phyloP scores from a whole-genome alignment of 2,888 invertebrate genomes.

The Mythimna impura region DNA sequence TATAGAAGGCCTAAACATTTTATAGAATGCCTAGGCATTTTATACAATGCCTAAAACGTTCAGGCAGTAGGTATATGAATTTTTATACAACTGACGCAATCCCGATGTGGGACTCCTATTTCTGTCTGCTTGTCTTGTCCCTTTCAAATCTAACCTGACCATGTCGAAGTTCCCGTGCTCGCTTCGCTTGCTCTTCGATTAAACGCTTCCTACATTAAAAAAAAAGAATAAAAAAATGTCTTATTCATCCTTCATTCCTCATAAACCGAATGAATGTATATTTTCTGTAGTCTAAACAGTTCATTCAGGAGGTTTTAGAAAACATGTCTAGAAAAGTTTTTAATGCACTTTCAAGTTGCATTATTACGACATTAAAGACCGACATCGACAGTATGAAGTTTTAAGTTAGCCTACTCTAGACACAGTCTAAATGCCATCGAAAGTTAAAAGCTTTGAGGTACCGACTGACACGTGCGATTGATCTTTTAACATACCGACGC shows the following conservation, averaged over 20 bases:
- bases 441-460: constrained; percentile 7
- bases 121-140: not conserved
- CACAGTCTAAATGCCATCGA: not conserved
- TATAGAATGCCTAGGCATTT: too few species aligned
- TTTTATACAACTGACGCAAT: too few species aligned
- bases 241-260: too few species aligned
- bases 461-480: constrained; percentile 19
- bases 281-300: not conserved
- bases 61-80: too few species aligned
- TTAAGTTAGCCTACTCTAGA: not conserved
- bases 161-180: not conserved
- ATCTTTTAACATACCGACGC: not conserved
- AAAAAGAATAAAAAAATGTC: too few species aligned
- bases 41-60: too few species aligned
- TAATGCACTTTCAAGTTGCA: too few species aligned
- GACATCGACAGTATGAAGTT: not conserved
- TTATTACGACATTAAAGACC: not conserved
- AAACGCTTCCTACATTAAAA: too few species aligned
- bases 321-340: not conserved
- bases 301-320: not conserved
- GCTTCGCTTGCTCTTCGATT: not conserved
- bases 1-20: too few species aligned
- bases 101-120: too few species aligned
- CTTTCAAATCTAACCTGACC: not conserved
- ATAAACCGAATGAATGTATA: too few species aligned